Evolutionary conservation across 1,140 invertebrate genomes (phyloP).

Genomic region (Phymorhynchus buccinoides): DNA sequence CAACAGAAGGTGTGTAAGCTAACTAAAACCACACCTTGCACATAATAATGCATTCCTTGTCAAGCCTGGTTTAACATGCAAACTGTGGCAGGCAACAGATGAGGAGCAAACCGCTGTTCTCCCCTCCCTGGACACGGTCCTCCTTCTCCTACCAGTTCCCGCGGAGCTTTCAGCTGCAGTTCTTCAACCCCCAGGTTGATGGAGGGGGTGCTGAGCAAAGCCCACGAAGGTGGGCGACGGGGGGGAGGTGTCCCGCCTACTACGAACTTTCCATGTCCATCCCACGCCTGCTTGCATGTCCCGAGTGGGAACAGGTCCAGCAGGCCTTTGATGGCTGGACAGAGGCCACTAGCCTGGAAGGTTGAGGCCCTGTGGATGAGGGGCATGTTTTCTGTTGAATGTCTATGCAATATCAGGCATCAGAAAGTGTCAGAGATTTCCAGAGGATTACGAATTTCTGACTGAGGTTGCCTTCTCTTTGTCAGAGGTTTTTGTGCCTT

Average conservation of each 20-base stretch:
- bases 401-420: no score
- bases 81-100: slow-evolving; percentile 65
- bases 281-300: slow-evolving; percentile 63
- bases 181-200: slow-evolving; percentile 81
- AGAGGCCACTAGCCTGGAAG: slow-evolving; percentile 64
- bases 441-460: no score
- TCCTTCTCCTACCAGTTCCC: slow-evolving; percentile 77
- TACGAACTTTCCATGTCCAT: slow-evolving; percentile 65
- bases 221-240: slow-evolving; percentile 63
- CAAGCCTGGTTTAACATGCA: no score
- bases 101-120: slow-evolving; percentile 75
- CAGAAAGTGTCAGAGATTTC: no score
- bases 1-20: no score
- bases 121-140: slow-evolving; percentile 79
- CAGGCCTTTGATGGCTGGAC: slow-evolving; percentile 64
- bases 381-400: no score
- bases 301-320: slow-evolving; percentile 67
- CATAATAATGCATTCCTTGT: no score
- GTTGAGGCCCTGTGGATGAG: no score
- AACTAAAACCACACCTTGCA: no score
- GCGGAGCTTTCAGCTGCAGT: slow-evolving; percentile 78
- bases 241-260: slow-evolving; percentile 57
- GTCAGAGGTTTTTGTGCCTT: no score
- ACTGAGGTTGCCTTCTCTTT: no score
- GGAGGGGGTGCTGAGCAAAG: slow-evolving; percentile 72